These are phyloP conservation scores for Caenorhabditis sp. DNA, from an alignment of 2,888 invertebrate species.

Conservation along the genomic window DNA sequence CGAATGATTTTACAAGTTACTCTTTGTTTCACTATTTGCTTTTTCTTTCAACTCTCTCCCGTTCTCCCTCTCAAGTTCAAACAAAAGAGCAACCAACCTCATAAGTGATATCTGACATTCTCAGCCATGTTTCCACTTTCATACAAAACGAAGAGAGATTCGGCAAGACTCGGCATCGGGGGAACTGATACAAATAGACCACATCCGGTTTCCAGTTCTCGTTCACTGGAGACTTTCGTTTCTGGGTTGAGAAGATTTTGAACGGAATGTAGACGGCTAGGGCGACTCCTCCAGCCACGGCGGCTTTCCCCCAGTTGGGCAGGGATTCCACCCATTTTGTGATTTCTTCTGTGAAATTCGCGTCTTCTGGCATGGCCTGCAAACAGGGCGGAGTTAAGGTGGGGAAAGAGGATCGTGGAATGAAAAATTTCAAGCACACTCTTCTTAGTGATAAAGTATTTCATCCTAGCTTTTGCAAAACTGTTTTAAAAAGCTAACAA, in stretches of 20 bases:
- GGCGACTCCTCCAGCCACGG: conserved; percentile 71
- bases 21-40: conserved; percentile 10
- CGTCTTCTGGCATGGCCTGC: conserved; percentile 26
- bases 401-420: too few species aligned
- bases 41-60: not conserved
- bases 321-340: conserved; percentile 68
- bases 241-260: conserved; percentile 57
- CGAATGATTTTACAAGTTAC: not conserved
- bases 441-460: too few species aligned
- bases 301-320: conserved; percentile 76
- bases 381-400: not conserved
- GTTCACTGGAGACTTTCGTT: conserved; percentile 67
- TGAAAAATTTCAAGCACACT: too few species aligned
- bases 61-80: not conserved
- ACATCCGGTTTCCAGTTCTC: conserved; percentile 87
- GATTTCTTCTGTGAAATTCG: conserved; percentile 55
- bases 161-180: conserved; percentile 92
- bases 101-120: conserved; percentile 93
- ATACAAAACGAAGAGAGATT: conserved; percentile 94
- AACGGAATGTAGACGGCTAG: conserved; percentile 73
- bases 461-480: too few species aligned
- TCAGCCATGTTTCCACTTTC: conserved; percentile 96
- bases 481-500: too few species aligned
- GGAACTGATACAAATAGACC: conserved; percentile 95
- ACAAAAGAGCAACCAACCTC: conserved; percentile 87